Evolutionary conservation across 1,140 invertebrate genomes (phyloP), one percentile per base, ranked within the genome.

Genomic region (Hyphantria cunea): DNA sequence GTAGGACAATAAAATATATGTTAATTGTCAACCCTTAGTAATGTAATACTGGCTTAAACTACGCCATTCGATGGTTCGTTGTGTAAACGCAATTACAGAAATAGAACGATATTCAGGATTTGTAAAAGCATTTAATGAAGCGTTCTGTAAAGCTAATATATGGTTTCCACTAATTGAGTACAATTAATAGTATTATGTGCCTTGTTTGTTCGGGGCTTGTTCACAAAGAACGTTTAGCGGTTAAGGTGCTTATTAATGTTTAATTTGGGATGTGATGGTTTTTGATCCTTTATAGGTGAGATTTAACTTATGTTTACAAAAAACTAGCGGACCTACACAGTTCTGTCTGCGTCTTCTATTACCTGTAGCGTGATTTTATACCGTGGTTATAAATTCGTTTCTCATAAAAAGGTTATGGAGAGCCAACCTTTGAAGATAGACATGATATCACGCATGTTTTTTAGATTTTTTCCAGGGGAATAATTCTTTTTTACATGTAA

Each of bases 121-220:
- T 37, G 41, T 12, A 7, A 12, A 12, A 14, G 6, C n/a, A 14
- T 12, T 12, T 44, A 12, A 11, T 44, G 6, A 44, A 3, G 6
- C 41, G 41, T 44, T 44, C 41, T 44, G 17, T 25, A 25, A 25
- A 25, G 41, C 41, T 44, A 44, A 44, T 44, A 12, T 14, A 44
- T 44, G 41, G 41, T 44, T 44, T 44, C 6, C 41, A 44, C 41
- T 44, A 44, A 44, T 44, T 44, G 13, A 14, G 41, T 14, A 44
- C n/a, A 44, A 44, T 44, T 44, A 44, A 44, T 44, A 6, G 41
- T 14, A 12, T 44, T 44, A 44, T 44, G n/a, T 13, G 41, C 41
- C 12, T 25, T 25, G 17, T 25, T 25, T 25, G 17, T 25, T 25
- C 17, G 17, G 3, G 6, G n/a, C 41, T 44, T 44, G 41, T 44